Conservation (phyloP, 2,797 vertebrate species). For the Xerus rutilus region DNA sequence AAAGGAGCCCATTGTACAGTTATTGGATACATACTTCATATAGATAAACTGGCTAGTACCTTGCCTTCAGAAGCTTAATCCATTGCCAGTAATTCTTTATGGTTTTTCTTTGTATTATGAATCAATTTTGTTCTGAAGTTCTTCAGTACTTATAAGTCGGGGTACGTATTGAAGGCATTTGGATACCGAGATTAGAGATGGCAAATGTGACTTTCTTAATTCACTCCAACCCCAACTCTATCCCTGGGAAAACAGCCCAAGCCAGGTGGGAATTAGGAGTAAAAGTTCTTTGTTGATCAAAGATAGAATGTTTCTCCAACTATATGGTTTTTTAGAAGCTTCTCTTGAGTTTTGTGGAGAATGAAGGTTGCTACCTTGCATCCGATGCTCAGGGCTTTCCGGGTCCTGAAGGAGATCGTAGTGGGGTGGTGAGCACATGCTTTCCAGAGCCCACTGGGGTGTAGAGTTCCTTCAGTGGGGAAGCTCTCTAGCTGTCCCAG, state of each 20-base stretch:
- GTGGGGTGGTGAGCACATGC: background rate
- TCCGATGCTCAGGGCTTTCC: background rate
- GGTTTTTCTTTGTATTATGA: slow-evolving; percentile 8
- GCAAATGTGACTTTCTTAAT: slow-evolving; percentile 4
- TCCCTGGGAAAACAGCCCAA: slow-evolving; percentile 1
- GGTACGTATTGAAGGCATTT: background rate
- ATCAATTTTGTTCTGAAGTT: background rate
- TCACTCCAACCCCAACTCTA: slow-evolving; percentile 4
- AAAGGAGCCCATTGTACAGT: no score
- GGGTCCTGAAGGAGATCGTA: background rate
- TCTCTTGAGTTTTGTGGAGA: slow-evolving; percentile 18
- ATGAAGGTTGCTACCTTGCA: background rate
- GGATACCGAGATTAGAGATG: background rate
- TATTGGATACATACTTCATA: background rate
- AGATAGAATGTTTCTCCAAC: background rate
- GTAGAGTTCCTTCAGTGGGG: background rate
- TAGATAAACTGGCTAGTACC: background rate
- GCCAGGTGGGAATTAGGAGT: background rate
- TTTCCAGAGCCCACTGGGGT: background rate
- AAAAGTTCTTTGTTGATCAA: background rate
- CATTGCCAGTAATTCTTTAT: accelerated
- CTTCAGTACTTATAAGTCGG: slow-evolving; percentile 1
- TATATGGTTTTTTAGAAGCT: background rate
- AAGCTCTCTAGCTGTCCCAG: background rate
- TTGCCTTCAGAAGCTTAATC: background rate